Evolutionary conservation across 2,797 vertebrate genomes (phyloP), one percentile per base, ranked within the genome.

Genomic region (Acipenser ruthenus): DNA sequence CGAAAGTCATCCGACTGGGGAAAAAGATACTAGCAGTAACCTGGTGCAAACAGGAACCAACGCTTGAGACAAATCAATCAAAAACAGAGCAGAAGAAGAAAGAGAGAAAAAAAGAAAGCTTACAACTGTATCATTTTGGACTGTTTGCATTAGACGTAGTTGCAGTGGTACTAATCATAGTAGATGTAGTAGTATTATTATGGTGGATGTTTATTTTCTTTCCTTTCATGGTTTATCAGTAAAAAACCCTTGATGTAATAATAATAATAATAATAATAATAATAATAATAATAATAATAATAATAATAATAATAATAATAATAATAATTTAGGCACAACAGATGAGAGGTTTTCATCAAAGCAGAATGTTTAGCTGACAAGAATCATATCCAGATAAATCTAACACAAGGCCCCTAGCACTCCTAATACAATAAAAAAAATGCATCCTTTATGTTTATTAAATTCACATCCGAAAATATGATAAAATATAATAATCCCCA

Each of bases 371-470:
- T 66, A 73, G 80, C 68, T 81, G 77, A 79, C 79, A 75, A 69
- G 66, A 76, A 72, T 73, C 71, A 75, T 70, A 80, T 72, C 69
- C 68, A 77, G 66, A 71, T 71, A 63, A 76, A 82, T 74, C 63
- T 63, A 77, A 77, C 71, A 73, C 61, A 58, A 62, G 64, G 67
- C 72, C 70, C 62, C 72, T 65, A 74, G 66, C 70, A 69, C 56
- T 67, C 67, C 75, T 77, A 78, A 80, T 71, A 73, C 77, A 69
- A 79, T 23, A 69, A 69, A 81, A 77, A 74, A 75, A 70, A 82
- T 72, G 74, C 80, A 74, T 81, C 78, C 82, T 84, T 80, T 84
- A 84, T 78, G 75, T 79, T 74, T 74, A 84, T 85, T 83, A 78
- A 84, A 85, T 83, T 79, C 76, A 75, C 70, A 76, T 70, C 69